Conservation (phyloP, 2,888 invertebrate species). For the Nymphalis polychloros region DNA sequence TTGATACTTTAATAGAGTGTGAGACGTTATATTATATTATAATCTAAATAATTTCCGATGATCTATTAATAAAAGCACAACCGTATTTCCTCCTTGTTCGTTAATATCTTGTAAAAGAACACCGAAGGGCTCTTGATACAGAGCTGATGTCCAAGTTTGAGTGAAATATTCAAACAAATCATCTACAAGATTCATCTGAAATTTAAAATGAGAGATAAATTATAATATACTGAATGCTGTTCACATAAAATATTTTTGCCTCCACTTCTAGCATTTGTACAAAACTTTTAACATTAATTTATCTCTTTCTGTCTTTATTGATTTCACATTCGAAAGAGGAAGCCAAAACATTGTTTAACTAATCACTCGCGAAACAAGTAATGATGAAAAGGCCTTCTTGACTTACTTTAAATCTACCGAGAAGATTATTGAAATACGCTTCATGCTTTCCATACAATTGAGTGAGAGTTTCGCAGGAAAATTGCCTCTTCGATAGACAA, state of each 20-base stretch:
- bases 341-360: too few species aligned
- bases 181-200: slow-evolving; percentile 79
- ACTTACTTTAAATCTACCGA: slow-evolving; percentile 80
- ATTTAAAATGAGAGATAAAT: slow-evolving; percentile 1
- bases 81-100: slow-evolving; percentile 60
- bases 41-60: background rate
- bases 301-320: too few species aligned
- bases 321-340: too few species aligned
- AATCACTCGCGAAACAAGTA: too few species aligned
- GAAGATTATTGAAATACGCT: slow-evolving; percentile 85
- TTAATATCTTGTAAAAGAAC: slow-evolving; percentile 64
- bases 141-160: slow-evolving; percentile 84
- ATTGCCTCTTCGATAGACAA: slow-evolving; percentile 80
- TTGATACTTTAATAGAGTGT: too few species aligned
- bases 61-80: slow-evolving; percentile 36
- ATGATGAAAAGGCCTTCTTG: background rate
- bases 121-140: slow-evolving; percentile 84
- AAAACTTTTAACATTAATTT: too few species aligned
- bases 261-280: too few species aligned
- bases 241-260: too few species aligned
- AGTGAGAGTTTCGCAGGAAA: slow-evolving; percentile 81
- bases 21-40: background rate
- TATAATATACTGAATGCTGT: too few species aligned
- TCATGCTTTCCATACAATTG: slow-evolving; percentile 88
- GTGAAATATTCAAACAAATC: slow-evolving; percentile 86